phyloP scores from a whole-genome alignment of 2,113 vertebrate species.

The Stictonetta naevosa region DNA sequence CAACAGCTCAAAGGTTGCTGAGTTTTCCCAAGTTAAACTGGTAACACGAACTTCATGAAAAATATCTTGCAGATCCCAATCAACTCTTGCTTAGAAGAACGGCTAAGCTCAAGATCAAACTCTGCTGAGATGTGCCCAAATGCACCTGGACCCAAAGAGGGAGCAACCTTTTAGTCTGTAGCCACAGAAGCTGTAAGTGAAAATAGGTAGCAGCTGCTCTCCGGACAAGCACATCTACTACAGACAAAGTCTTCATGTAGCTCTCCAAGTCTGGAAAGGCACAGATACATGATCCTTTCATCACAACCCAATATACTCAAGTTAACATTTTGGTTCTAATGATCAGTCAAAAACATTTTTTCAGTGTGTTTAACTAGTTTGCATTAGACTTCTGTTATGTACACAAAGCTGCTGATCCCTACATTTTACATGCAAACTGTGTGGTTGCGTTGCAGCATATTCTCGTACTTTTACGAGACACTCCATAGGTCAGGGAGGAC shows the following conservation, averaged over 20 bases:
- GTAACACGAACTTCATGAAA: background rate
- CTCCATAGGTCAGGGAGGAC: accelerated
- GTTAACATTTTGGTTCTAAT: background rate
- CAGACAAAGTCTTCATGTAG: background rate
- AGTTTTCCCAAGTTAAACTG: background rate
- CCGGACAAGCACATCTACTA: background rate
- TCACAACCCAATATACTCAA: background rate
- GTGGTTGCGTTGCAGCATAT: background rate
- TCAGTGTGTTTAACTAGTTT: background rate
- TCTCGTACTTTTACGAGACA: background rate
- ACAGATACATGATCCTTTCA: background rate
- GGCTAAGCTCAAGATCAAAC: background rate
- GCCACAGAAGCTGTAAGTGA: background rate
- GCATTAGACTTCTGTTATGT: background rate
- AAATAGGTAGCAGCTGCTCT: background rate
- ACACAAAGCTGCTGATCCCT: background rate
- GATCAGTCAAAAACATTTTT: background rate
- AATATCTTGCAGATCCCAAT: background rate
- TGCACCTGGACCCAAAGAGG: background rate
- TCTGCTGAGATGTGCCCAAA: background rate
- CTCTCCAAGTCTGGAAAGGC: background rate
- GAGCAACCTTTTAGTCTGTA: background rate
- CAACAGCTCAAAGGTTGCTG: background rate
- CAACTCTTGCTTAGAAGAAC: background rate
- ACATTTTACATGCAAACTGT: background rate